These are phyloP conservation scores for Popillia japonica DNA, from an alignment of 1,140 invertebrate species.

Conservation along the genomic window DNA sequence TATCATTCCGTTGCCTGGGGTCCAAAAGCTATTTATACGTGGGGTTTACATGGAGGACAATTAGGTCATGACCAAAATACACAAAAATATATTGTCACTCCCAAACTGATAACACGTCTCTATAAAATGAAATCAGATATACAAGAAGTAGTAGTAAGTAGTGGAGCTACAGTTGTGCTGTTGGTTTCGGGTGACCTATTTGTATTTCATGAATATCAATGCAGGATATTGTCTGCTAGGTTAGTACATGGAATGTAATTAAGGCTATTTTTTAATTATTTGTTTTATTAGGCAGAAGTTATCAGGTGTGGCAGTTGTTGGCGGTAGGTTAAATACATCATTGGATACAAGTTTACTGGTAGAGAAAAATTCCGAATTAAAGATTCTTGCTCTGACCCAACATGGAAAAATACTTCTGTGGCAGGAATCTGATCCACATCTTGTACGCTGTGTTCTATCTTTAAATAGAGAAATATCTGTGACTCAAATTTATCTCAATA, in stretches of 20 bases:
- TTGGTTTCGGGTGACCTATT: conserved; percentile 74
- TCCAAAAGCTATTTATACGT: conserved; percentile 67
- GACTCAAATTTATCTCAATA: conserved; percentile 67
- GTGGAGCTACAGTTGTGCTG: conserved; percentile 73
- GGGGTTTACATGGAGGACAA: conserved; percentile 79
- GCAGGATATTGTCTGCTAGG: conserved; percentile 74
- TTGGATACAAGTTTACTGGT: conserved; percentile 59
- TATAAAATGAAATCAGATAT: conserved; percentile 49
- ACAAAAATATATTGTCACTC: conserved; percentile 49
- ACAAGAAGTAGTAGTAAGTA: conserved; percentile 66
- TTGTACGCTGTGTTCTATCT: conserved; percentile 70
- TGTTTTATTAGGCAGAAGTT: conserved; percentile 36
- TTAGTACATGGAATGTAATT: conserved; percentile 50
- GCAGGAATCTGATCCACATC: conserved; percentile 69
- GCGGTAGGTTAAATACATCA: conserved; percentile 64
- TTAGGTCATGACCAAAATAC: conserved; percentile 66
- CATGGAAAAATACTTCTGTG: conserved; percentile 72
- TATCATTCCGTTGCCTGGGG: conserved; percentile 77
- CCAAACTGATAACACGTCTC: conserved; percentile 50
- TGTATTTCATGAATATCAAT: conserved; percentile 74
- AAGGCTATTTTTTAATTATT: neutral
- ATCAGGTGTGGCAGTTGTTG: conserved; percentile 55
- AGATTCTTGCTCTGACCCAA: conserved; percentile 68
- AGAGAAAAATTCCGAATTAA: conserved; percentile 64
- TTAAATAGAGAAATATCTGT: conserved; percentile 67